Evolutionary conservation across 2,113 vertebrate species (phyloP).

Genomic region (Bubalus kerabau): DNA sequence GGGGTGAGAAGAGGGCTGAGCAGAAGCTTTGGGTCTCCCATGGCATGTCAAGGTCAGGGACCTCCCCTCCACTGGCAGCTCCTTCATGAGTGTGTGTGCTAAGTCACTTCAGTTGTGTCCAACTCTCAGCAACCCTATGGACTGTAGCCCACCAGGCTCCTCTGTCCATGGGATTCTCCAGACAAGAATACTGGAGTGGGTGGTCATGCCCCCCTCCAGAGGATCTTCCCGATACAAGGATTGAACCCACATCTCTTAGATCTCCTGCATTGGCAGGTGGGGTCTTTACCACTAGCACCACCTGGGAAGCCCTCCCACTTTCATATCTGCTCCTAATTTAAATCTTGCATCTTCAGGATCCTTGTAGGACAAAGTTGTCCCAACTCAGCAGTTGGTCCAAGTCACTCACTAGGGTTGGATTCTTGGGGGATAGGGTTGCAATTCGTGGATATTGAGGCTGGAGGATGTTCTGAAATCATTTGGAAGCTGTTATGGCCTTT

Average conservation of each 20-base stretch:
- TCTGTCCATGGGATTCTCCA: neutral
- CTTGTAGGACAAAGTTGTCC: neutral
- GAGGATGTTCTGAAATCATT: neutral
- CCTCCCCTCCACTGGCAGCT: no score
- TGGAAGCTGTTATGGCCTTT: neutral
- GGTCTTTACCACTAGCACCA: neutral
- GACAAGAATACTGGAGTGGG: neutral
- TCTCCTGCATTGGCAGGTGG: neutral
- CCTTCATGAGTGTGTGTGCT: neutral
- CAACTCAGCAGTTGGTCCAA: neutral
- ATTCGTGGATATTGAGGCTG: neutral
- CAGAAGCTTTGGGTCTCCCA: neutral
- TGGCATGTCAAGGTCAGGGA: neutral
- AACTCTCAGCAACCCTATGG: neutral
- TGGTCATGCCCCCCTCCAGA: neutral
- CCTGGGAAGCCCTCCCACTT: neutral
- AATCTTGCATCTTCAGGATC: neutral
- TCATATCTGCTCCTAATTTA: rapidly evolving
- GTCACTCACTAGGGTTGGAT: neutral
- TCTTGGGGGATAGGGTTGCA: rapidly evolving
- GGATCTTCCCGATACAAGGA: neutral
- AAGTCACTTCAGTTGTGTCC: neutral
- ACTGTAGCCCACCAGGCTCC: neutral
- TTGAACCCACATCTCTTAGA: neutral
- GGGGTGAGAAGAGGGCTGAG: neutral